phyloP scores from a whole-genome alignment of 2,888 invertebrate species.

The Muscina levida region DNA sequence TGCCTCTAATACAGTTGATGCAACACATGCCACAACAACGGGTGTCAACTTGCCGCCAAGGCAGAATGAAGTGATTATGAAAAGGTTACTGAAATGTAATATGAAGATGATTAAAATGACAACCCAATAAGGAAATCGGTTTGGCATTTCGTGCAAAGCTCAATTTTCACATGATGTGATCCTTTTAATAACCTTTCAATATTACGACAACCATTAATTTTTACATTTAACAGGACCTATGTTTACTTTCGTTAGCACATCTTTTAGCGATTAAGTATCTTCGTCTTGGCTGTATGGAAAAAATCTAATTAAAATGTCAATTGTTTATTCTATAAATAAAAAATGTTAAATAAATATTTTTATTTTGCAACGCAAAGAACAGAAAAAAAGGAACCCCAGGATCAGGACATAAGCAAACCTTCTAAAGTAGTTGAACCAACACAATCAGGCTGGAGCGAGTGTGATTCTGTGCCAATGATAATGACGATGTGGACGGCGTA shows the following conservation, averaged over 20 bases:
- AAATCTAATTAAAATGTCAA: slow-evolving; percentile 54
- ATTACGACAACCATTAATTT: background rate
- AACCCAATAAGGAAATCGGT: background rate
- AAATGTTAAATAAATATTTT: slow-evolving; percentile 49
- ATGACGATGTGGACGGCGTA: slow-evolving; percentile 44
- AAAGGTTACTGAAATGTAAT: background rate
- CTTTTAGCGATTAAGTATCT: background rate
- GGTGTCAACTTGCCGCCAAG: slow-evolving; percentile 38
- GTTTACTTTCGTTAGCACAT: no score
- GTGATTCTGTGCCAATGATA: slow-evolving; percentile 20
- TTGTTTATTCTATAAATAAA: slow-evolving; percentile 55
- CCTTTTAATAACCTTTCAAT: slow-evolving; percentile 6
- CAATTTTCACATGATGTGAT: background rate
- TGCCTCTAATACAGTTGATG: background rate
- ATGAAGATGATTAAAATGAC: background rate
- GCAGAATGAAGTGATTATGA: no score
- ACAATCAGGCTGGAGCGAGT: slow-evolving; percentile 7
- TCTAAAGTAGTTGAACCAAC: slow-evolving; percentile 33
- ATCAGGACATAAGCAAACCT: background rate
- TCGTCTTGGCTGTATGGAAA: background rate
- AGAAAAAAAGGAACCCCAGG: slow-evolving; percentile 22
- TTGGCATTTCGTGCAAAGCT: background rate
- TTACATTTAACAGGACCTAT: no score
- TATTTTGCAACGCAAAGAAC: slow-evolving; percentile 2
- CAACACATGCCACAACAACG: slow-evolving; percentile 55